Conservation (phyloP, 2,888 invertebrate genomes). For the Nebria salina region DNA sequence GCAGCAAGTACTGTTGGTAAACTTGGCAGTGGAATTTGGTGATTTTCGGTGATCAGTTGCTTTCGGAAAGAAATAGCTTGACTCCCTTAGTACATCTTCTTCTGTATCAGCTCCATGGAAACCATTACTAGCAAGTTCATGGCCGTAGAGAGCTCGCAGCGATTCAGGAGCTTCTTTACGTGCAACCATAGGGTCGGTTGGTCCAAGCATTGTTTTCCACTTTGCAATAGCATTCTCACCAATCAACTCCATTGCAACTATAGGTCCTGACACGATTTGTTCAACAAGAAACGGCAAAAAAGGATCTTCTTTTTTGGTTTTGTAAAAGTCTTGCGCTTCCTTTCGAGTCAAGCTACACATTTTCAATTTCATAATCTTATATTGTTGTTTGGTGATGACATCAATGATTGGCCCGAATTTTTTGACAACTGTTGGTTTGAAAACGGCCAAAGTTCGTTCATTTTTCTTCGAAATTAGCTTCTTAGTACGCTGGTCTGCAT, state of each 20-base stretch:
- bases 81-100: slow-evolving; percentile 66
- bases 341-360: slow-evolving; percentile 75
- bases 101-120: slow-evolving; percentile 72
- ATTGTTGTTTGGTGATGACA: slow-evolving; percentile 65
- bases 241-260: slow-evolving; percentile 78
- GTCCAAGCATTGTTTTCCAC: slow-evolving; percentile 71
- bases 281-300: slow-evolving; percentile 73
- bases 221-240: slow-evolving; percentile 73
- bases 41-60: slow-evolving; percentile 49
- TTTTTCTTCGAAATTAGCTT: slow-evolving; percentile 71
- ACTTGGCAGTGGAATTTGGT: slow-evolving; percentile 54
- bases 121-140: slow-evolving; percentile 73
- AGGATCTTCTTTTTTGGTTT: slow-evolving; percentile 66
- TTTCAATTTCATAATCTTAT: slow-evolving; percentile 71
- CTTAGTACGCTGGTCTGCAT: slow-evolving; percentile 75
- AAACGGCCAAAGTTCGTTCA: slow-evolving; percentile 78
- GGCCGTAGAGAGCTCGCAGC: slow-evolving; percentile 74
- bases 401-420: slow-evolving; percentile 80
- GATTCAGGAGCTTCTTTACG: slow-evolving; percentile 66
- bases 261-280: slow-evolving; percentile 73
- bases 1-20: slow-evolving; percentile 79
- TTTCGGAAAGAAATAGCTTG: slow-evolving; percentile 72
- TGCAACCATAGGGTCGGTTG: slow-evolving; percentile 70
- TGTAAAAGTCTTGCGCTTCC: slow-evolving; percentile 73
- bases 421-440: slow-evolving; percentile 78